phyloP scores from a whole-genome alignment of 2,113 vertebrate species.

The Bufo gargarizans region DNA sequence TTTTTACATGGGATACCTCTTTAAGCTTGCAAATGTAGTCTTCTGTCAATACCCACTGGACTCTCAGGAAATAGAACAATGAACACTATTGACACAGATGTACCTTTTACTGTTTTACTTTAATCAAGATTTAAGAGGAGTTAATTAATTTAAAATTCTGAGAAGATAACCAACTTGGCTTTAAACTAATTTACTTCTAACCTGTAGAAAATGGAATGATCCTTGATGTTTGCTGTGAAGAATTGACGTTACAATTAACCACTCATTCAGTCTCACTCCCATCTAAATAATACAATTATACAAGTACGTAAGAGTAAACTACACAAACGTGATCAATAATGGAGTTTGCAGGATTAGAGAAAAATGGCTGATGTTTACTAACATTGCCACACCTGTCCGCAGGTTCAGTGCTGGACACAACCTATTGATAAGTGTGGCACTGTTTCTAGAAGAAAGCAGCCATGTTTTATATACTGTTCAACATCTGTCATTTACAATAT shows the following conservation, averaged over 20 bases:
- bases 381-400: background rate
- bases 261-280: background rate
- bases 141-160: background rate
- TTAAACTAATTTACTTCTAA: slow-evolving; percentile 7
- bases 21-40: background rate
- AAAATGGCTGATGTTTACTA: background rate
- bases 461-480: background rate
- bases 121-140: background rate
- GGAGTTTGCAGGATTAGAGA: background rate
- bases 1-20: background rate
- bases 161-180: background rate
- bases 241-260: slow-evolving; percentile 26
- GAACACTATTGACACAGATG: background rate
- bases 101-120: background rate
- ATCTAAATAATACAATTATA: background rate
- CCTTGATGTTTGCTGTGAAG: background rate
- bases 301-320: background rate
- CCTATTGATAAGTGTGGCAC: background rate
- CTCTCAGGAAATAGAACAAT: background rate
- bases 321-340: background rate
- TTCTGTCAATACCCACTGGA: background rate
- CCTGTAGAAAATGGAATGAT: background rate
- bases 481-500: background rate
- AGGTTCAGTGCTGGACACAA: background rate
- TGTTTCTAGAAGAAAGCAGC: background rate